Evolutionary conservation across 2,888 invertebrate genomes (phyloP).

Genomic region (Ditula angustiorana): DNA sequence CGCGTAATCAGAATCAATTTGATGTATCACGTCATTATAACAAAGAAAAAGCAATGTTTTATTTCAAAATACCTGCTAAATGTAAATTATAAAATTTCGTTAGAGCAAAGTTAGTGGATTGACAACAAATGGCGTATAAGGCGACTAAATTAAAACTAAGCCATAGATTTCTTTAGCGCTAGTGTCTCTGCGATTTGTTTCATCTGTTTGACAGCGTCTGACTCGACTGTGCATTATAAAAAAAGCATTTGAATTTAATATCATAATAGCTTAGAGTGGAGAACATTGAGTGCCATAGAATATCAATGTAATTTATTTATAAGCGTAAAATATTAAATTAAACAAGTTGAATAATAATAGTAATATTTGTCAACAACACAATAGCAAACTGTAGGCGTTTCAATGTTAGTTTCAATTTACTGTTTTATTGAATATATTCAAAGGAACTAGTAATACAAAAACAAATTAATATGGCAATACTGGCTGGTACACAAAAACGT

Average conservation of each 20-base stretch:
- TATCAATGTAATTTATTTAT: too few species aligned
- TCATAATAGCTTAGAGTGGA: too few species aligned
- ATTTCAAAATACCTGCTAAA: slow-evolving; percentile 59
- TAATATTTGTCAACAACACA: too few species aligned
- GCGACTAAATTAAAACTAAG: neutral
- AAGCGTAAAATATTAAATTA: too few species aligned
- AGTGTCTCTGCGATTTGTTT: slow-evolving; percentile 1
- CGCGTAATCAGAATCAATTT: neutral
- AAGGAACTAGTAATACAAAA: neutral
- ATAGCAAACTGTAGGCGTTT: too few species aligned
- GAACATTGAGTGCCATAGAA: too few species aligned
- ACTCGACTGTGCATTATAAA: too few species aligned
- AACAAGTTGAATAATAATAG: too few species aligned
- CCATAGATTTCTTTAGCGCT: slow-evolving; percentile 9
- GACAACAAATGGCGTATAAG: slow-evolving; percentile 30
- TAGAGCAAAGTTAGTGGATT: slow-evolving; percentile 30
- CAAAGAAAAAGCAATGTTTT: slow-evolving; percentile 42
- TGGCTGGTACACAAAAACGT: neutral
- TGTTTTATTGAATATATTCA: neutral
- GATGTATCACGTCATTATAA: slow-evolving; percentile 54
- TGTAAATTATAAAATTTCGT: slow-evolving; percentile 32
- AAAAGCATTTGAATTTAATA: neutral
- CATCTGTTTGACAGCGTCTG: neutral
- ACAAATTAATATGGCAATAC: neutral
- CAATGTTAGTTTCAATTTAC: too few species aligned